Evolutionary conservation across 2,888 invertebrate species (phyloP), one percentile per base, ranked within the genome.

Genomic region (Creontiades dilutus): DNA sequence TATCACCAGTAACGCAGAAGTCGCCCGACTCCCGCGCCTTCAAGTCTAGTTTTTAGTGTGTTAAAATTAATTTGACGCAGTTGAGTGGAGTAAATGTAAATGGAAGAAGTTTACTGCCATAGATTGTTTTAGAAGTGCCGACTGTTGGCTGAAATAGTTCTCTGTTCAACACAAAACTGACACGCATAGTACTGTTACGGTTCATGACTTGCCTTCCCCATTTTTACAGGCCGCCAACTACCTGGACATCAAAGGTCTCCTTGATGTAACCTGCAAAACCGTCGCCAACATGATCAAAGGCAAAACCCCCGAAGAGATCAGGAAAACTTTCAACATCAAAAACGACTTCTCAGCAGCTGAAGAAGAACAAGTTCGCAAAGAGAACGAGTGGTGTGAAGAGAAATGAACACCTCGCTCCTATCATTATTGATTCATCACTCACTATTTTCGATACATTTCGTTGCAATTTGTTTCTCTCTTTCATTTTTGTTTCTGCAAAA

Each of bases 271-370:
- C 0, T 99, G 99, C 94, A 99, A 99, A 94, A 98, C 98, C 0
- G 98, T 99, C 84, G 99, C 99, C 9, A 99, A 99, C 93, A 99
- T 99, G 99, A 99, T 99, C 92, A 99, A 99, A 93, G 98, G 98
- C 85, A 99, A 99, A 93, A 98, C 98, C n/a, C 98, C 98, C 0
- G 98, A 99, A 93, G 99, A 99, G 93, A 99, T 99, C 91, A 96
- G 99, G 13, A 98, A 98, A 93, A 98, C 98, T 0, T 99, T 99
- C 93, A 98, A 98, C 93, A 99, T 99, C 91, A 98, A 98, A 93
- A 99, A 98, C 94, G 99, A 99, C 93, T 99, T 99, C 92, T 97
- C 97, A 11, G 97, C 98, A 1, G 96, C 97, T 57, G 99, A 99
- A 93, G 99, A 99, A 93, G 99, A 99, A 92, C 99, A 99, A 94